Percentiles rank a stretch among this genome's conserved stretches.
Conservation (phyloP, 2,113 vertebrate genomes). For the Ceyx cyanopectus region DNA sequence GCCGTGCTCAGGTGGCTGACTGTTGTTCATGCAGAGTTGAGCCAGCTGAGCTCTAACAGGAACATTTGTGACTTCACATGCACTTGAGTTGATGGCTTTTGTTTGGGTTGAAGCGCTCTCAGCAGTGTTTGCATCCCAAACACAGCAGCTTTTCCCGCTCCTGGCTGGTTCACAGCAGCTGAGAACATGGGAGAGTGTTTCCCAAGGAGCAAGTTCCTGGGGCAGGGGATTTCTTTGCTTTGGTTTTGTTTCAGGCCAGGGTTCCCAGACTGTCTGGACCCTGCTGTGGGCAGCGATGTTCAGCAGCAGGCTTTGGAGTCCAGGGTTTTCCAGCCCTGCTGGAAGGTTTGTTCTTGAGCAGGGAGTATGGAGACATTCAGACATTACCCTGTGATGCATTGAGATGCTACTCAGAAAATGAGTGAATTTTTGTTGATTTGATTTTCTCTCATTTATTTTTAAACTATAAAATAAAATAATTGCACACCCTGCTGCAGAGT, state of each 20-base stretch:
- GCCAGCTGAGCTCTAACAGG: not conserved
- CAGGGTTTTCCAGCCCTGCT: not conserved
- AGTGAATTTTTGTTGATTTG: not conserved
- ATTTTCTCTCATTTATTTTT: not conserved
- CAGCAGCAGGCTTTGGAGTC: not conserved
- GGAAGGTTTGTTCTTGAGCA: not conserved
- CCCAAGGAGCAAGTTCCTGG: not conserved
- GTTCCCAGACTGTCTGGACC: not conserved
- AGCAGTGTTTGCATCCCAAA: conserved; percentile 9
- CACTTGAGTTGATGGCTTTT: not conserved
- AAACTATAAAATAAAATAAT: not conserved
- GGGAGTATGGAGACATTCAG: not conserved
- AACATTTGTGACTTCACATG: not conserved
- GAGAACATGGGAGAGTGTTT: not conserved
- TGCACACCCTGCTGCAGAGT: not conserved
- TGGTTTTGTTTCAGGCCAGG: not conserved
- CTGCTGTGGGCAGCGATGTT: not conserved
- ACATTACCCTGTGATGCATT: not conserved
- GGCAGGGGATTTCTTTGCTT: not conserved
- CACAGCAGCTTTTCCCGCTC: not conserved
- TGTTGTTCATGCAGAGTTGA: not conserved
- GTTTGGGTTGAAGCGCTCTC: not conserved
- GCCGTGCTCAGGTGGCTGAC: conserved; percentile 15
- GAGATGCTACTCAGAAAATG: not conserved
- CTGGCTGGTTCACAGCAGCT: not conserved